A percentile compares a stretch with the other conserved stretches of the same genome.
These are phyloP conservation scores for Lepidonotus clava DNA, from an alignment of 2,888 invertebrate genomes.

Conservation along the genomic window DNA sequence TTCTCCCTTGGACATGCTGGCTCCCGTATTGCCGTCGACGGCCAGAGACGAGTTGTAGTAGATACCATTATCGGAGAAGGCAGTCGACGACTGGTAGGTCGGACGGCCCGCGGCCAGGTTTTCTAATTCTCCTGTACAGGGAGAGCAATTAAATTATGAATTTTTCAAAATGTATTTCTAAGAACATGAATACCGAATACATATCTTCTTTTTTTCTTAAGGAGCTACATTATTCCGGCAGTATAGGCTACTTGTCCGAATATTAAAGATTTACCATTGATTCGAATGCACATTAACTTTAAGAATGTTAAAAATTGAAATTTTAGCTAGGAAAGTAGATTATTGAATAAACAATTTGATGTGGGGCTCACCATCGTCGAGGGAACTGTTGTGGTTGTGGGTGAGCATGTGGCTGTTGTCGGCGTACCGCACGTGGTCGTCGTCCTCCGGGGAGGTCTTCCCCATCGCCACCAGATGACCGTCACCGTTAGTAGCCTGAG, in stretches of 20 bases:
- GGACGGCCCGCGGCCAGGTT: conserved; percentile 31
- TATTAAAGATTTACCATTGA: no score
- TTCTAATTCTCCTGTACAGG: not conserved
- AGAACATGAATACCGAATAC: no score
- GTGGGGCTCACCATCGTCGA: not conserved
- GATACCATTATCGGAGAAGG: not conserved
- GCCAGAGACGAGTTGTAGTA: conserved; percentile 38
- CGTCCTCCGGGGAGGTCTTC: not conserved
- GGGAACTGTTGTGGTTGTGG: conserved; percentile 10
- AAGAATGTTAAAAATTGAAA: no score
- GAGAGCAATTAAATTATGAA: no score
- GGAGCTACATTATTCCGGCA: no score
- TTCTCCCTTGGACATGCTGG: conserved; percentile 27
- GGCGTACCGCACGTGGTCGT: not conserved
- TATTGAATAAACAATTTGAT: not conserved
- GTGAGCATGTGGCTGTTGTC: not conserved
- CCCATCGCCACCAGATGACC: not conserved
- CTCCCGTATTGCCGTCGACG: conserved; percentile 35
- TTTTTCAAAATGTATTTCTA: no score
- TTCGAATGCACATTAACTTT: no score
- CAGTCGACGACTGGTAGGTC: conserved; percentile 42
- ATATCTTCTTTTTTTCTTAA: no score
- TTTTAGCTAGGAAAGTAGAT: not conserved
- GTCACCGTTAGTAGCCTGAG: not conserved
- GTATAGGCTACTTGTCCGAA: no score